Percentiles rank a stretch among this genome's conserved stretches.
These are phyloP conservation scores for Myotis lucifugus DNA, from an alignment of 2,113 vertebrate genomes.

Conservation along the genomic window DNA sequence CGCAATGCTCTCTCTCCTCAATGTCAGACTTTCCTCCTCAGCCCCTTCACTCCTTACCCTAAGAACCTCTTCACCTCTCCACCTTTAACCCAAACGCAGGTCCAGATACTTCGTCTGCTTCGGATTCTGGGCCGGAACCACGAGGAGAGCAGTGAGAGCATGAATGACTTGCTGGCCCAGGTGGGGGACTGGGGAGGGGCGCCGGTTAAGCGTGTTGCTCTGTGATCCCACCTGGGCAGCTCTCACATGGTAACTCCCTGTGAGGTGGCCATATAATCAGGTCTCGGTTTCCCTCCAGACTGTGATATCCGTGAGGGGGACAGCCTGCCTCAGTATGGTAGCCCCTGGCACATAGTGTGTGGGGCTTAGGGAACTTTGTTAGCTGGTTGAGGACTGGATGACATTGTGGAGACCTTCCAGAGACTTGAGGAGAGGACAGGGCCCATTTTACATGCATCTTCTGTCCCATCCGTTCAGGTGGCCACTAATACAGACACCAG, in stretches of 20 bases:
- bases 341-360: background rate
- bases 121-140: constrained; percentile 90
- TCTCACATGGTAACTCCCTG: background rate
- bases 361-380: background rate
- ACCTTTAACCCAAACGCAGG: constrained; percentile 65
- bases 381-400: background rate
- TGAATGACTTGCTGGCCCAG: constrained; percentile 94
- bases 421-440: background rate
- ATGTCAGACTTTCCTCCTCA: background rate
- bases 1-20: background rate
- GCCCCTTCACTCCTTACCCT: background rate
- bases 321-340: background rate
- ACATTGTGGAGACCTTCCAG: background rate
- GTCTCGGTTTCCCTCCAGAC: background rate
- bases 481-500: constrained; percentile 94
- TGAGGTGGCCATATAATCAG: background rate
- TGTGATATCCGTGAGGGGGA: background rate
- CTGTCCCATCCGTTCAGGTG: constrained; percentile 83
- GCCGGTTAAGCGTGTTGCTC: background rate
- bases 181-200: constrained; percentile 69
- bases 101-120: constrained; percentile 89
- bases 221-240: background rate
- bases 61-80: background rate
- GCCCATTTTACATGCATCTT: background rate
- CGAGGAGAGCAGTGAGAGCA: constrained; percentile 88